Evolutionary conservation across 2,113 vertebrate species (phyloP).

Genomic region (Clinocottus analis): DNA sequence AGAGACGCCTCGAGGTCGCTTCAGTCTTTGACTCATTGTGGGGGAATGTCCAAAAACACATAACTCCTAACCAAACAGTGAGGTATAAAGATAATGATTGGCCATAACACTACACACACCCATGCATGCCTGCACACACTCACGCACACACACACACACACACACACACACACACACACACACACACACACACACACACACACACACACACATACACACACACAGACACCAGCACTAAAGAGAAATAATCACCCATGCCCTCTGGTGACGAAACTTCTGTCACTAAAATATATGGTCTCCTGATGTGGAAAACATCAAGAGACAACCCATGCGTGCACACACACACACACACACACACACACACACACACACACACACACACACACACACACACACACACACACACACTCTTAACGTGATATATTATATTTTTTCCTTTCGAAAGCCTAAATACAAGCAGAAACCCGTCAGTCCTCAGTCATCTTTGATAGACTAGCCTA

Average conservation of each 20-base stretch:
- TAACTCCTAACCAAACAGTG: slow-evolving; percentile 62
- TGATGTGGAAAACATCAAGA: slow-evolving; percentile 64
- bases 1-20: slow-evolving; percentile 50
- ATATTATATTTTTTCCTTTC: slow-evolving; percentile 48
- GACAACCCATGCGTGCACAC: slow-evolving; percentile 15
- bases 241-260: slow-evolving; percentile 69
- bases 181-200: slow-evolving; percentile 33
- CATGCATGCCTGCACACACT: slow-evolving; percentile 21
- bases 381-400: slow-evolving; percentile 26
- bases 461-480: slow-evolving; percentile 78
- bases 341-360: slow-evolving; percentile 25
- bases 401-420: slow-evolving; percentile 4
- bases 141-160: slow-evolving; percentile 23
- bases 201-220: slow-evolving; percentile 24
- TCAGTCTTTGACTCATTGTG: slow-evolving; percentile 60
- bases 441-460: slow-evolving; percentile 72
- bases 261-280: slow-evolving; percentile 75
- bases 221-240: slow-evolving; percentile 24
- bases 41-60: slow-evolving; percentile 70
- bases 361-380: slow-evolving; percentile 29
- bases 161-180: slow-evolving; percentile 29
- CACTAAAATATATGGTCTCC: slow-evolving; percentile 74
- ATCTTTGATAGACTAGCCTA: slow-evolving; percentile 68
- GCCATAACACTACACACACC: slow-evolving; percentile 39
- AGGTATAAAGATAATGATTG: slow-evolving; percentile 68